These are phyloP conservation scores for Eubucco bourcierii DNA, from an alignment of 2,113 vertebrate genomes.

Conservation along the genomic window DNA sequence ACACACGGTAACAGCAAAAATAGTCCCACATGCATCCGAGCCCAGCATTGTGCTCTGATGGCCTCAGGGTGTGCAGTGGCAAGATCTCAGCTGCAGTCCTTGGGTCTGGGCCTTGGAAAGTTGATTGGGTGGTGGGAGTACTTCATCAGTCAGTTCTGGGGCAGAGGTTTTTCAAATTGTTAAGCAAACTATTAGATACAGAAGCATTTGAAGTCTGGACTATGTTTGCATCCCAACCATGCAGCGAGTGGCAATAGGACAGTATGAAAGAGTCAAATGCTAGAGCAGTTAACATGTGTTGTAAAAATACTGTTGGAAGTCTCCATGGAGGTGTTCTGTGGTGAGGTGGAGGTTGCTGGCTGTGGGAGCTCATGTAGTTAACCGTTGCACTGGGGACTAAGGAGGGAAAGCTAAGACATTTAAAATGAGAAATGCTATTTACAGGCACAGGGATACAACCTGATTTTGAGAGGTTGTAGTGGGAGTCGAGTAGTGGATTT, in stretches of 20 bases:
- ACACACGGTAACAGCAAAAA: accelerated
- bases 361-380: accelerated
- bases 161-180: not conserved
- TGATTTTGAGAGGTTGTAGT: accelerated
- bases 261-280: accelerated
- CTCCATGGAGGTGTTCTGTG: accelerated
- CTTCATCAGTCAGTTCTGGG: accelerated
- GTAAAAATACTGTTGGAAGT: accelerated
- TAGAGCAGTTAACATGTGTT: accelerated
- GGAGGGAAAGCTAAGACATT: not conserved
- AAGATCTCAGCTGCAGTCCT: accelerated
- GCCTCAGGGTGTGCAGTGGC: not conserved
- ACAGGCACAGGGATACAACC: accelerated
- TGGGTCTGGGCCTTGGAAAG: accelerated
- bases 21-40: accelerated
- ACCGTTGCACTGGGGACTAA: accelerated
- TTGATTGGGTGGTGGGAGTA: accelerated
- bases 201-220: too few relatives aligned
- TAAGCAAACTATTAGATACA: accelerated
- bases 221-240: not conserved
- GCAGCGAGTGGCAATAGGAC: accelerated
- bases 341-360: not conserved
- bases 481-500: accelerated
- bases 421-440: accelerated
- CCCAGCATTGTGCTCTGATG: accelerated